Percentiles rank a stretch among this genome's conserved stretches.
phyloP scores from a whole-genome alignment of 1,140 invertebrate genomes.

The Pteromalus puparum region DNA sequence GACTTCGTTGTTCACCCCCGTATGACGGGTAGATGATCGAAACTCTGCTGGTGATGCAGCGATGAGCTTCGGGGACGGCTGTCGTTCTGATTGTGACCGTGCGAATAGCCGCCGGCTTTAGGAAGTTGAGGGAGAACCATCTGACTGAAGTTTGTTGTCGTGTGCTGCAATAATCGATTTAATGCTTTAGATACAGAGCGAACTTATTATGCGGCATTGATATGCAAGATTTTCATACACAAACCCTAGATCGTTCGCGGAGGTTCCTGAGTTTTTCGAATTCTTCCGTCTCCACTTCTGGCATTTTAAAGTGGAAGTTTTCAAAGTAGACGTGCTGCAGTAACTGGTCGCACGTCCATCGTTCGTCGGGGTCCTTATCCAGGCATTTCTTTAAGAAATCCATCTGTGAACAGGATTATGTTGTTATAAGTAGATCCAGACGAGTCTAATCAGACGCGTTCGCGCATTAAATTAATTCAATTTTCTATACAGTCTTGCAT shows the following conservation, averaged over 20 bases:
- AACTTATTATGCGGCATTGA: not conserved
- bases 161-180: conserved; percentile 71
- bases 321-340: conserved; percentile 92
- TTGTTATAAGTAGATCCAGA: not conserved
- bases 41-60: conserved; percentile 75
- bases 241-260: conserved; percentile 79
- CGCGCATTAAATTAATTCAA: too few relatives aligned
- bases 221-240: conserved; percentile 37
- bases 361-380: conserved; percentile 93
- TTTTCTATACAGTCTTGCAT: too few relatives aligned
- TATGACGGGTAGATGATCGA: conserved; percentile 84
- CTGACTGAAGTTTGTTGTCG: conserved; percentile 75
- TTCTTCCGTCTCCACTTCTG: conserved; percentile 82
- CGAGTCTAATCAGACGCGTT: too few relatives aligned
- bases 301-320: conserved; percentile 86
- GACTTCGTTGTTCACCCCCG: conserved; percentile 71
- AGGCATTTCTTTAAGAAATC: conserved; percentile 96
- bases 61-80: conserved; percentile 72
- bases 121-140: conserved; percentile 81
- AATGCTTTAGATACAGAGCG: not conserved
- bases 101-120: conserved; percentile 66
- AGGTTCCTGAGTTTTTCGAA: conserved; percentile 80
- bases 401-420: conserved; percentile 70
- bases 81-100: conserved; percentile 69
- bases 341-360: conserved; percentile 94